Base-by-base conservation (phyloP, 2,888 invertebrate species). In the Monopis laevigella region DNA sequence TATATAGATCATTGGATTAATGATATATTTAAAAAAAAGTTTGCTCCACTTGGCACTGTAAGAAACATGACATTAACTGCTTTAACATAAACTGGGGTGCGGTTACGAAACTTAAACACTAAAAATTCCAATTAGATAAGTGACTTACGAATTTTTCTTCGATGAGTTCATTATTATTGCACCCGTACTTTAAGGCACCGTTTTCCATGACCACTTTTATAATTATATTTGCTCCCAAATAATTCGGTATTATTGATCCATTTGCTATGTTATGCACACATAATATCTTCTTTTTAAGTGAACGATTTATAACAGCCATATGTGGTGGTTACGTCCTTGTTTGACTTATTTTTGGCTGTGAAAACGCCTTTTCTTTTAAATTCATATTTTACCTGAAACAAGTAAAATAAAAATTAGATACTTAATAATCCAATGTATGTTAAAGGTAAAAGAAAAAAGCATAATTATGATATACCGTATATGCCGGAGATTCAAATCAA, bases 131-230 rank as follows among this genome's bases (percentile, higher is more conserved):
- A 7, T 21, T 21, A 7, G 5, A 21, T 8, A 21, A 39, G 34
- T 41, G 48, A 72, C 80, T 77, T 45, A 81, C 81, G 75, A 80
- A 74, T 59, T 82, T 81, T 49, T 81, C 82, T 50, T 80, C 80
- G 50, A 72, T 54, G 50, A 72, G 53, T 48, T 78, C 82, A 59
- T 77, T 80, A 67, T 80, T 81, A 62, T 82, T 82, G 80, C 80
- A 82, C 77, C 82, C 82, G 78, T 80, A 77, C 68, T 80, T 81
- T 75, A 82, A 81, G 80, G 82, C 81, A 81, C 82, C 77, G 78
- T 78, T 82, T 78, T 82, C 82, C 82, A 82, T 82, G 74, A 70
- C 41, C 45, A 38, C 34, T 30, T 16, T 24, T 18, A 42, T 21
- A 34, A 34, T 35, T 12, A 40, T 40, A 12, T 36, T 21, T 11